Evolutionary conservation across 2,888 invertebrate species (phyloP).

Genomic region (Meandrusa payeni): DNA sequence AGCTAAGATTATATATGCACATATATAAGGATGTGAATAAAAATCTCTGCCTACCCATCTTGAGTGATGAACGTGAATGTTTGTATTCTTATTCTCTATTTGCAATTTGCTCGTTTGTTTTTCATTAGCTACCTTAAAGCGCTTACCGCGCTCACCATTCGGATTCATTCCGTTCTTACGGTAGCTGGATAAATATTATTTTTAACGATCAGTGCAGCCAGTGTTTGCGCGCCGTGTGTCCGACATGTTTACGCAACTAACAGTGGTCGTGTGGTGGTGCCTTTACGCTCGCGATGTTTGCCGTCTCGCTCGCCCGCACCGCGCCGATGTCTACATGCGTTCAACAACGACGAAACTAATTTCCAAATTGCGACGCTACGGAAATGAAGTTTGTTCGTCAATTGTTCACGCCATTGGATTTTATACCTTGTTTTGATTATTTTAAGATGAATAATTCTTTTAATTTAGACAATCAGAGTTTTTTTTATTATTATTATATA

Average conservation of each 20-base stretch:
- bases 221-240: conserved; percentile 56
- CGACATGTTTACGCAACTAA: conserved; percentile 66
- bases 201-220: conserved; percentile 71
- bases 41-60: too few species aligned
- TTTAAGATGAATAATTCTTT: too few species aligned
- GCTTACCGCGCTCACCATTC: conserved; percentile 24
- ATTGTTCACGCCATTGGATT: too few species aligned
- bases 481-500: too few species aligned
- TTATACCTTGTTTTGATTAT: too few species aligned
- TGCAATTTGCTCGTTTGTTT: too few species aligned
- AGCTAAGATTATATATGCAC: too few species aligned
- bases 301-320: conserved; percentile 41
- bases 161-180: conserved; percentile 33
- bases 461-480: too few species aligned
- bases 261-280: conserved; percentile 60
- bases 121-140: conserved; percentile 2
- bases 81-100: too few species aligned
- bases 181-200: conserved; percentile 74
- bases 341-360: conserved; percentile 31
- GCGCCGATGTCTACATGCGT: conserved; percentile 41
- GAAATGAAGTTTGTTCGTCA: conserved; percentile 21
- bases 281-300: conserved; percentile 50
- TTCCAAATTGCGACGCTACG: conserved; percentile 12
- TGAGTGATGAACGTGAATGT: too few species aligned
- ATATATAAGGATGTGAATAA: too few species aligned